Evolutionary conservation across 2,113 vertebrate genomes (phyloP), one percentile per base, ranked within the genome.

Genomic region (Pardalotus punctatus): DNA sequence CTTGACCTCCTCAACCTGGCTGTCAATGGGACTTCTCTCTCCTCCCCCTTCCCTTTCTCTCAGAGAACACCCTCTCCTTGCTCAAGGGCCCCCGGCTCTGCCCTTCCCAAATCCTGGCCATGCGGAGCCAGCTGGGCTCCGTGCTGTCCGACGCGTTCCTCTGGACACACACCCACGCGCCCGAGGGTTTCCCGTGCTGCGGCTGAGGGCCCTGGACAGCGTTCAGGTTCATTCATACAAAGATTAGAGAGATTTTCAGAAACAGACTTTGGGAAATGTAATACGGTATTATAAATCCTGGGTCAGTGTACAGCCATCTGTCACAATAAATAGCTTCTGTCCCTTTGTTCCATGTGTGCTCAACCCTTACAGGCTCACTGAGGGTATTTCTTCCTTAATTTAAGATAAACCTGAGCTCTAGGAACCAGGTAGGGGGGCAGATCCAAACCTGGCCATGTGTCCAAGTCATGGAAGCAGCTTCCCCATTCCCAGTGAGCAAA

Each of bases 211-310:
- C 51, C 69, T 50, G 69, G 72, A 8, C 56, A 72, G 48, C 5
- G 0, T 70, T 96, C 2, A 45, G 74, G 86, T 95, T 96, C 95
- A 96, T 96, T 97, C 94, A 97, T 90, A 89, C 82, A 23, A 74
- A 94, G 96, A 97, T 96, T 96, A 96, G 92, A 96, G 92, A 84
- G 93, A 95, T 94, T 96, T 96, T 95, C 86, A 84, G 94, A 94
- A 96, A 90, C 92, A 96, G 96, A 88, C 90, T 95, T 86, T 54
- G 77, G 93, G 96, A 96, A 94, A 96, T 96, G 96, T 97, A 97
- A 94, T 89, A 74, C 60, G 72, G 90, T 71, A 91, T 95, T 86
- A 95, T 86, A 86, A 94, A 89, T 86, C 96, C 94, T 81, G 86
- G 89, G 89, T 94, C 94, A 93, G 81, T 45, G 86, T 94, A 92